Evolutionary conservation across 23 tunicate genomes (phyloP).

Genomic region (Halocynthia aurantium): DNA sequence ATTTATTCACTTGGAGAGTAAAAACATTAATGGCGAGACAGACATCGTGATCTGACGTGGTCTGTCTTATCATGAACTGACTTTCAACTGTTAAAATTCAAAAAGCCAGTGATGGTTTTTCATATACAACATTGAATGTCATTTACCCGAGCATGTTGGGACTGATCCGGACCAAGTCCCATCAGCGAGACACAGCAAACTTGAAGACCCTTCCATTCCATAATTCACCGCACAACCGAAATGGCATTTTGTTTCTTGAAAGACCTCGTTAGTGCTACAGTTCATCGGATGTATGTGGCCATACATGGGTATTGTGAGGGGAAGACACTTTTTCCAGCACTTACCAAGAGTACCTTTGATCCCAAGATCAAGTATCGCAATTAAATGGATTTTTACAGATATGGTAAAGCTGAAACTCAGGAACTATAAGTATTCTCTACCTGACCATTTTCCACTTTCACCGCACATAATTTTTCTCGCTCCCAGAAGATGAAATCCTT

Average conservation of each 20-base stretch:
- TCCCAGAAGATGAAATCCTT: slow-evolving; percentile 31
- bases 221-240: neutral
- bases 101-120: neutral
- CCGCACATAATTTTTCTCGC: slow-evolving; percentile 10
- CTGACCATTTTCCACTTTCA: slow-evolving; percentile 43
- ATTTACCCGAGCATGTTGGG: slow-evolving; percentile 1
- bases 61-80: slow-evolving; percentile 67
- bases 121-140: neutral
- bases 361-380: too few species aligned
- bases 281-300: neutral
- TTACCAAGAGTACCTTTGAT: neutral
- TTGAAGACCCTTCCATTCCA: neutral
- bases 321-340: neutral
- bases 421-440: neutral
- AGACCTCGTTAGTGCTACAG: slow-evolving; percentile 3
- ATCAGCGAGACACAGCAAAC: slow-evolving; percentile 11
- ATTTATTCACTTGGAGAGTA: slow-evolving; percentile 35
- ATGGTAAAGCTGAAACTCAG: neutral
- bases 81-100: slow-evolving; percentile 26
- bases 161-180: slow-evolving; percentile 2
- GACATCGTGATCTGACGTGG: slow-evolving; percentile 22
- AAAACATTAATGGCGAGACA: slow-evolving; percentile 37
- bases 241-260: neutral
- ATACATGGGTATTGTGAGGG: neutral
- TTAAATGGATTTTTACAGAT: too few species aligned